phyloP scores from a whole-genome alignment of 2,797 vertebrate species.

The Diceros bicornis region DNA sequence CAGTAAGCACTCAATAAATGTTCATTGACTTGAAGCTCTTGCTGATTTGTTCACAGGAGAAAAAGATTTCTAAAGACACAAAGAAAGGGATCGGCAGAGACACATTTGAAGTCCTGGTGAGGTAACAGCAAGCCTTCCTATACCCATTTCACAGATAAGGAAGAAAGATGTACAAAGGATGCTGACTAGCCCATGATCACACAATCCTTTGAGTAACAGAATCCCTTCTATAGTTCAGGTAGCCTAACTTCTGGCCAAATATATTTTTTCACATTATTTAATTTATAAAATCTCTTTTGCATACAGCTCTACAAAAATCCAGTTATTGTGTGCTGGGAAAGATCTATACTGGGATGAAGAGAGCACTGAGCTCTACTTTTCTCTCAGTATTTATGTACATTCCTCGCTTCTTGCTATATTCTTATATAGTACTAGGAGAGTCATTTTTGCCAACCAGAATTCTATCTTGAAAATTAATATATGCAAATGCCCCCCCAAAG shows the following conservation, averaged over 20 bases:
- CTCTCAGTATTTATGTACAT: neutral
- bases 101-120: no score
- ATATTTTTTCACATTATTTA: neutral
- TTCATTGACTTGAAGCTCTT: no score
- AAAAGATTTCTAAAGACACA: no score
- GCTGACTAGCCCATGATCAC: neutral
- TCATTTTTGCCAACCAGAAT: neutral
- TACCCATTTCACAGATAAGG: neutral
- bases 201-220: neutral
- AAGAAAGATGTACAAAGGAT: neutral
- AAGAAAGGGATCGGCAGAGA: no score
- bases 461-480: conserved; percentile 45
- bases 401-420: neutral
- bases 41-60: no score
- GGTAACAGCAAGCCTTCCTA: no score
- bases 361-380: neutral
- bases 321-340: neutral
- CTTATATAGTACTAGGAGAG: neutral
- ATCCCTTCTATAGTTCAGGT: neutral
- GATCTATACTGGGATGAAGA: neutral
- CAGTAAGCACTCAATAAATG: no score
- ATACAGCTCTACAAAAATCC: neutral
- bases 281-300: conserved; percentile 24
- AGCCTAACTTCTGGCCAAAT: neutral
- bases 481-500: neutral